phyloP scores from a whole-genome alignment of 2,888 invertebrate species.

The Dryomyza anilis region DNA sequence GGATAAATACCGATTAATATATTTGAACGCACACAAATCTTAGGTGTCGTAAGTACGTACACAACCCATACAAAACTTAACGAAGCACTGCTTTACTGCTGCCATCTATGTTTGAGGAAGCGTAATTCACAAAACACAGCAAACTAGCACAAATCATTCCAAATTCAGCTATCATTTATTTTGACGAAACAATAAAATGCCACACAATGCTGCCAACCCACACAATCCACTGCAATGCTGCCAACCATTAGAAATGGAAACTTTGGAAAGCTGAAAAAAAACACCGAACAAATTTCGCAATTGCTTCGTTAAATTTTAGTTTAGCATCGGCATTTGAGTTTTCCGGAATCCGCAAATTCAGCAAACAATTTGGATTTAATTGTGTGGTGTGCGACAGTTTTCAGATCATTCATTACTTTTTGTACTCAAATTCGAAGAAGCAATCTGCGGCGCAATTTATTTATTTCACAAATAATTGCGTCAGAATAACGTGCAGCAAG shows the following conservation, averaged over 20 bases:
- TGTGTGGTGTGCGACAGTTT: slow-evolving; percentile 13
- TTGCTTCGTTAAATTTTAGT: slow-evolving; percentile 18
- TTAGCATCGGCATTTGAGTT: slow-evolving; percentile 23
- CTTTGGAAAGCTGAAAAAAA: neutral
- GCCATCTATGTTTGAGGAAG: no score
- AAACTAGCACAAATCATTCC: no score
- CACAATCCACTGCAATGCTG: neutral
- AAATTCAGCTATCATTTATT: no score
- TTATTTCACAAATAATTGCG: neutral
- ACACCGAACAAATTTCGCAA: slow-evolving; percentile 17
- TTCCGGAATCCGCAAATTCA: slow-evolving; percentile 10
- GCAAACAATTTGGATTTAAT: neutral
- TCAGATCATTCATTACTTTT: slow-evolving; percentile 7
- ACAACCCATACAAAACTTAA: no score
- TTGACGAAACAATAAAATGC: no score
- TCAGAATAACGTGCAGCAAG: neutral
- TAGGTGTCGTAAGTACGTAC: no score
- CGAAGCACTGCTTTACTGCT: no score
- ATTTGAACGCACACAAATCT: no score
- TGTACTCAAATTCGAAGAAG: neutral
- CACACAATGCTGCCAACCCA: neutral
- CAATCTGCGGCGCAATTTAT: neutral
- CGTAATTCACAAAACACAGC: no score
- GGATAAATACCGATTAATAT: no score
- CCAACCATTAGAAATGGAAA: neutral